A percentile compares a stretch with the other conserved stretches of the same genome.
phyloP scores from a whole-genome alignment of 1,140 invertebrate genomes.

The Zaprionus lachaisei region DNA sequence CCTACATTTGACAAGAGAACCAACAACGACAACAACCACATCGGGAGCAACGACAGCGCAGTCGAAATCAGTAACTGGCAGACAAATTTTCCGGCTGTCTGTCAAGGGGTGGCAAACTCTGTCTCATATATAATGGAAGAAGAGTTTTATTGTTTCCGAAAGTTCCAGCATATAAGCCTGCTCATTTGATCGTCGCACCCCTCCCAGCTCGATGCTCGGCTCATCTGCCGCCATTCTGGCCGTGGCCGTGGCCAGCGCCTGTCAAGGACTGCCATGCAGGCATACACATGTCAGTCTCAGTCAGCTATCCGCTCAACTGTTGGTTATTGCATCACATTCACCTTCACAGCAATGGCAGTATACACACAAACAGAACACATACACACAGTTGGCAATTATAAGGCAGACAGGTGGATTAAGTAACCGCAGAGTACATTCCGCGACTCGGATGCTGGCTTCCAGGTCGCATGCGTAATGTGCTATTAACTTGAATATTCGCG shows the following conservation, averaged over 20 bases:
- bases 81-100: conserved; percentile 42
- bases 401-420: conserved; percentile 1
- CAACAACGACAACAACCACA: background rate
- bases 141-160: conserved; percentile 67
- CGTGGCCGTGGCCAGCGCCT: conserved; percentile 36
- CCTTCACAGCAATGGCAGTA: background rate
- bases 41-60: background rate
- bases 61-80: conserved; percentile 31
- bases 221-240: background rate
- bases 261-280: conserved; percentile 42
- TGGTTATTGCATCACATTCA: conserved; percentile 16
- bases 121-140: conserved; percentile 66
- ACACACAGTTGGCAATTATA: conserved; percentile 34
- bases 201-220: background rate
- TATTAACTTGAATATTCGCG: conserved; percentile 21
- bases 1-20: conserved; percentile 29
- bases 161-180: conserved; percentile 53
- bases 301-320: background rate
- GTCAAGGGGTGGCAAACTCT: conserved; percentile 42
- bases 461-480: conserved; percentile 25
- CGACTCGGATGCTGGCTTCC: conserved; percentile 1
- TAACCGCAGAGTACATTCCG: conserved; percentile 10
- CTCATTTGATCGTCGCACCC: conserved; percentile 23
- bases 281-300: conserved; percentile 36
- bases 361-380: background rate